Evolutionary conservation across 2,888 invertebrate species (phyloP).

Genomic region (Acanthopleura granulata): DNA sequence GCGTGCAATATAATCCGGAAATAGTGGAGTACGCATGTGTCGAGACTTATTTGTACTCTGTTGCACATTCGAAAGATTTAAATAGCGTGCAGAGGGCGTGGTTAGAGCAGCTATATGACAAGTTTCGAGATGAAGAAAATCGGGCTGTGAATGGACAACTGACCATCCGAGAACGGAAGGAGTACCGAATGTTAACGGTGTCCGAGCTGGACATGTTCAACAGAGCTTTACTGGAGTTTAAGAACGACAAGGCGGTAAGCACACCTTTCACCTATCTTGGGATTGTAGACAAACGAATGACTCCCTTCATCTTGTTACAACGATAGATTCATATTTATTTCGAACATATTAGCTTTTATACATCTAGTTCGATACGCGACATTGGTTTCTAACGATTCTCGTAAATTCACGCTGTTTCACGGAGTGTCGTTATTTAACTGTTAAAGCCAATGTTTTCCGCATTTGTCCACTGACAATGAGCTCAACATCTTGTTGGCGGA

Average conservation of each 20-base stretch:
- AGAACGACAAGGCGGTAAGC: neutral
- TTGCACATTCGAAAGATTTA: neutral
- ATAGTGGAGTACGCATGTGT: slow-evolving; percentile 4
- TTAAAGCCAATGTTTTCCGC: no score
- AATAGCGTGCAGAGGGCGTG: neutral
- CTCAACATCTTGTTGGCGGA: no score
- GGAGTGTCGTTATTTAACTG: no score
- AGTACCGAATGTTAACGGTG: slow-evolving; percentile 8
- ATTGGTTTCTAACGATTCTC: no score
- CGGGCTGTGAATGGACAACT: neutral
- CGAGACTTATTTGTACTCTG: neutral
- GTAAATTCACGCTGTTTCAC: no score
- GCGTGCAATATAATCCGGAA: slow-evolving; percentile 1
- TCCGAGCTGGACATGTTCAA: neutral
- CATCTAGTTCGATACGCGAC: no score
- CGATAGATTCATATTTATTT: no score
- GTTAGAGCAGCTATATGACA: neutral
- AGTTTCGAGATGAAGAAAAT: neutral
- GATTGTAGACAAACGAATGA: no score
- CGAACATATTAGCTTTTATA: no score
- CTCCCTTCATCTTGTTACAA: no score
- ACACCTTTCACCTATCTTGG: neutral
- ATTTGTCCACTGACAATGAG: no score
- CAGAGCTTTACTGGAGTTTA: neutral
- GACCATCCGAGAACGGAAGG: slow-evolving; percentile 1